Percentiles rank a stretch among this genome's conserved stretches.
These are phyloP conservation scores for Margarornis squamiger DNA, from an alignment of 2,797 vertebrate species.

Conservation along the genomic window DNA sequence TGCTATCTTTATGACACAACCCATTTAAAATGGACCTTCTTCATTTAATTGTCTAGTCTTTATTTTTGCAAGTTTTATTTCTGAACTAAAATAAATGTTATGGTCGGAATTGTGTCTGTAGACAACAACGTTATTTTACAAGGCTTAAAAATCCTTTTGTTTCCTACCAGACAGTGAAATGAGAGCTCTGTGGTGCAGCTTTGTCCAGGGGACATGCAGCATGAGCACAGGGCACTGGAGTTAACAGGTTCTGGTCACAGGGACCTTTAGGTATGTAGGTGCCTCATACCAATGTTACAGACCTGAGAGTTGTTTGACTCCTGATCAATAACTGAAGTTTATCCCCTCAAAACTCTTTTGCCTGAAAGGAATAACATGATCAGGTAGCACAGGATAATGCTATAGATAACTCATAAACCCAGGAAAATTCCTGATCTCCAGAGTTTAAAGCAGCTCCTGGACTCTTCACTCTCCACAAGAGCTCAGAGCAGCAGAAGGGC, in stretches of 20 bases:
- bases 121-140: background rate
- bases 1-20: slow-evolving; percentile 45
- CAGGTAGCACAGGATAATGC: background rate
- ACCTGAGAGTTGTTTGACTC: fast-evolving
- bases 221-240: background rate
- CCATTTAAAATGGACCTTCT: slow-evolving; percentile 33
- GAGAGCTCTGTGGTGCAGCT: background rate
- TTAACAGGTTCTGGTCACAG: background rate
- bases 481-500: background rate
- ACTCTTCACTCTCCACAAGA: background rate
- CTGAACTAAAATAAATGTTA: background rate
- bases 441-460: background rate
- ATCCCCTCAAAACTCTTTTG: background rate
- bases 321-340: background rate
- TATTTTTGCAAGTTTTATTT: slow-evolving; percentile 29
- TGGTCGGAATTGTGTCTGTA: background rate
- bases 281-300: background rate
- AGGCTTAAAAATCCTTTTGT: background rate
- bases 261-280: background rate
- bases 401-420: background rate
- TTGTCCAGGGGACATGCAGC: background rate
- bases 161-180: background rate
- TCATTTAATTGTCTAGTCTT: slow-evolving; percentile 56
- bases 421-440: background rate
- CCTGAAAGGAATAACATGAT: background rate